Percentiles rank a stretch among this genome's conserved stretches.
Evolutionary conservation across 2,113 vertebrate genomes (phyloP).

Genomic region (Motacilla alba): DNA sequence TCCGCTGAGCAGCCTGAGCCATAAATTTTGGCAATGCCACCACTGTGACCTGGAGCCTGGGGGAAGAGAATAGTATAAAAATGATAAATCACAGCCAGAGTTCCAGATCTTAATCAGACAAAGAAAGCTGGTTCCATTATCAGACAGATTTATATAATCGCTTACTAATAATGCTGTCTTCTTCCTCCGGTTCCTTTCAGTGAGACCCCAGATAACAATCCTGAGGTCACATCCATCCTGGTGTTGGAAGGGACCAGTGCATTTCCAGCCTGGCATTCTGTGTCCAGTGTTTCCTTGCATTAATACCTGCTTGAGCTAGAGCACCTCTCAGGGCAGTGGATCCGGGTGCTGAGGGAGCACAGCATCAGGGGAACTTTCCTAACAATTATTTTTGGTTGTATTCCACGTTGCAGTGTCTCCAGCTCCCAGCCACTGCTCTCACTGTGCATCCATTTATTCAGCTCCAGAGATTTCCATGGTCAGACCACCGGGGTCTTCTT

Average conservation of each 20-base stretch:
- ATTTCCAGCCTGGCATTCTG: background rate
- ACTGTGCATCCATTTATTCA: background rate
- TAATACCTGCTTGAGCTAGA: background rate
- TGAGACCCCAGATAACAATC: background rate
- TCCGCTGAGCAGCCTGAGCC: conserved; percentile 2
- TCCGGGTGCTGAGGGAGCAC: background rate
- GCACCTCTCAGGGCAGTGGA: background rate
- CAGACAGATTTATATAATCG: conserved; percentile 65
- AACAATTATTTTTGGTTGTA: background rate
- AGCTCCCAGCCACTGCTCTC: background rate
- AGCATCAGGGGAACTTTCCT: background rate
- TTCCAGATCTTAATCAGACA: conserved; percentile 74
- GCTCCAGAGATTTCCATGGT: background rate
- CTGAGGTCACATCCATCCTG: background rate
- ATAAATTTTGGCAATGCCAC: conserved; percentile 74
- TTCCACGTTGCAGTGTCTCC: background rate
- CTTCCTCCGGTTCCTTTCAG: background rate
- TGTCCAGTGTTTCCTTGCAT: background rate
- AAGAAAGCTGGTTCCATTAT: conserved; percentile 72
- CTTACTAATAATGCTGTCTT: conserved; percentile 55
- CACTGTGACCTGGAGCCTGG: conserved; percentile 66
- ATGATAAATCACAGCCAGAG: conserved; percentile 76
- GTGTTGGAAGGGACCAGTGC: fast-evolving
- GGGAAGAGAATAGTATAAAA: conserved; percentile 79
- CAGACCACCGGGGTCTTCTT: background rate